Base-by-base conservation (phyloP, 2,797 vertebrate species). In the Lacerta agilis region DNA sequence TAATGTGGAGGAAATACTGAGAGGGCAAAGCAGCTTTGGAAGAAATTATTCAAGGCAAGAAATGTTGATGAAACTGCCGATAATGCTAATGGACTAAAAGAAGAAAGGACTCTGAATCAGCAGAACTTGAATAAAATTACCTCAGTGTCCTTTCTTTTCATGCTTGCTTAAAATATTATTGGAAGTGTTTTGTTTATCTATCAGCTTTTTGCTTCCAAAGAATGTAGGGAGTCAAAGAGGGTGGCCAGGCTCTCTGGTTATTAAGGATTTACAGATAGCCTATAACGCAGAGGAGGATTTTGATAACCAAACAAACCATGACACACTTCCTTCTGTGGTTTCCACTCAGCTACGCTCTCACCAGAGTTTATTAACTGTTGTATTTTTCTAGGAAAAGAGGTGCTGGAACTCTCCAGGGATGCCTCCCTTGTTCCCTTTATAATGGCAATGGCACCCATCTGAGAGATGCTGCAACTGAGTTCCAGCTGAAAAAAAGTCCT, bases 321-420 rank as follows among this genome's bases (percentile, higher is more conserved):
- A 71, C 7, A 25, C 5, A 86, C 89, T 92, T 17, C 87, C 2
- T 29, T 83, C 89, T 6, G 1, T 89, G 86, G 73, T 73, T 2
- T 4, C 29, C 2, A 7, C 86, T 82, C 33, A 77, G 6, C 11
- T 77, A 79, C 64, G 71, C 88, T 36, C 13, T 8, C 0, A 5
- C 61, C 9, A 61, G 79, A 72, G 4, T 4, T 0, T 0, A 3
- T 79, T 85, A 79, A 41, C 15, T 55, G 13, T 79, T 79, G 45
- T 79, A 13, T 71, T 71, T 71, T 15, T 55, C 13, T 55, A 55
- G 49, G 55, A 55, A 55, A 55, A 15, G 49, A 55, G 49, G 49
- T 55, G 49, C 3, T 55, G 49, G 49, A 55, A 15, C 13, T 55
- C 49, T 55, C 3, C 49, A 55, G 13, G 49, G 13, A 55, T 4